Evolutionary conservation across 2,113 vertebrate species (phyloP).

Genomic region (Oreochromis aureus): DNA sequence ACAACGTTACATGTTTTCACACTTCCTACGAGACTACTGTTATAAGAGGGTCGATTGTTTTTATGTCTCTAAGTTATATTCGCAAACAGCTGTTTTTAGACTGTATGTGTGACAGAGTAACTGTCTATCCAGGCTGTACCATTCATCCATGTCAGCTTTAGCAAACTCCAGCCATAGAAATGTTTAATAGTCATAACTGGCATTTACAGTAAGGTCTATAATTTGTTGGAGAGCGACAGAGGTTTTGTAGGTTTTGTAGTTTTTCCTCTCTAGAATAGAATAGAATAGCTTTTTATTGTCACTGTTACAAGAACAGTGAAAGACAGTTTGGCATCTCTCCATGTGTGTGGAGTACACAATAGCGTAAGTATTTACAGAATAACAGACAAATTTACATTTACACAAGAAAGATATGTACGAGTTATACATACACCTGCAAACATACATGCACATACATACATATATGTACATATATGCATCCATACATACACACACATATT

Average conservation of each 20-base stretch:
- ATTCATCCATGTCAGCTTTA: not conserved
- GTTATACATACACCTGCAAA: too few species aligned
- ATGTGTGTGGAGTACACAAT: too few species aligned
- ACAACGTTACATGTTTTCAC: not conserved
- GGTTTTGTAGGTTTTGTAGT: not conserved
- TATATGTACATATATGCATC: too few species aligned
- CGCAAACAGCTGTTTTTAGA: not conserved
- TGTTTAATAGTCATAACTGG: not conserved
- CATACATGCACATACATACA: too few species aligned
- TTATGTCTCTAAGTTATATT: not conserved
- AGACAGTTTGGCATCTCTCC: too few species aligned
- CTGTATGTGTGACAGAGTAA: not conserved
- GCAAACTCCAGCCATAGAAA: not conserved
- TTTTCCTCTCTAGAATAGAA: not conserved
- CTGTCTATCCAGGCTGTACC: not conserved
- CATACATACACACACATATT: too few species aligned
- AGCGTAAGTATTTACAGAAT: too few species aligned
- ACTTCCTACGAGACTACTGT: not conserved
- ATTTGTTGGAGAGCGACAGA: not conserved
- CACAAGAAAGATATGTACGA: too few species aligned
- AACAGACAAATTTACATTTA: too few species aligned
- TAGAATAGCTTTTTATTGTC: too few species aligned
- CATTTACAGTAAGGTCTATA: not conserved
- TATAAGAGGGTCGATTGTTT: not conserved
- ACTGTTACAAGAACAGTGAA: too few species aligned